Conservation (phyloP, 2,888 invertebrate species). For the Hypsopygia costalis region DNA sequence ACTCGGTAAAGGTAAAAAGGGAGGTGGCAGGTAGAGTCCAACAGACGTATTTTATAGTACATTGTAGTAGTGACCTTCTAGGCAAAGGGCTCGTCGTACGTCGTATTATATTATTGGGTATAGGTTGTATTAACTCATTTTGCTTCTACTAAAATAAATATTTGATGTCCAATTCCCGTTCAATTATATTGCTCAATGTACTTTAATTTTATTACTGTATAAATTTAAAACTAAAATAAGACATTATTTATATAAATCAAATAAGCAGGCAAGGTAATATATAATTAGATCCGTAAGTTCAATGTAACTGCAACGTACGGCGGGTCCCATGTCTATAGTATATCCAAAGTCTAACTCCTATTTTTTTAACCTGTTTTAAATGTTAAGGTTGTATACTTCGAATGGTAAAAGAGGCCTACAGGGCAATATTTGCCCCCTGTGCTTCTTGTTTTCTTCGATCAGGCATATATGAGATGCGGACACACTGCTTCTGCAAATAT, state of each 20-base stretch:
- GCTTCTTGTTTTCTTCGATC: constrained; percentile 76
- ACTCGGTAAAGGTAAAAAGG: too few relatives aligned
- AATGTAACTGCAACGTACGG: constrained; percentile 17
- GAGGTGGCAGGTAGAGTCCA: too few relatives aligned
- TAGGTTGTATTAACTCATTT: too few relatives aligned
- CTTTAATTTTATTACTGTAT: too few relatives aligned
- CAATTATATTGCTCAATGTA: too few relatives aligned
- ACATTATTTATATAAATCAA: too few relatives aligned
- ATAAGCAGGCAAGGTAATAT: too few relatives aligned
- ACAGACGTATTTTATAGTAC: constrained; percentile 29
- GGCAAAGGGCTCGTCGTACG: constrained; percentile 33
- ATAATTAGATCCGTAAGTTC: not conserved
- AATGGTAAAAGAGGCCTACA: constrained; percentile 46
- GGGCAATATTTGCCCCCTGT: constrained; percentile 64
- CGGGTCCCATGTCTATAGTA: constrained; percentile 46
- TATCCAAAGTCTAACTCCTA: constrained; percentile 78
- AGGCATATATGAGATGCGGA: constrained; percentile 40
- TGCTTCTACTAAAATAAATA: too few relatives aligned
- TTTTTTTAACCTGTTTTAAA: constrained; percentile 79
- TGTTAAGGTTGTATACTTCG: constrained; percentile 72
- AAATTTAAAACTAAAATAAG: too few relatives aligned
- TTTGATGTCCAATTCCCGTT: too few relatives aligned
- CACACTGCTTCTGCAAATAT: constrained; percentile 44
- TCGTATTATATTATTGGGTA: constrained; percentile 3
- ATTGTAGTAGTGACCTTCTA: constrained; percentile 46